Conservation (phyloP, 2,888 invertebrate genomes). For the Polietes domitor region DNA sequence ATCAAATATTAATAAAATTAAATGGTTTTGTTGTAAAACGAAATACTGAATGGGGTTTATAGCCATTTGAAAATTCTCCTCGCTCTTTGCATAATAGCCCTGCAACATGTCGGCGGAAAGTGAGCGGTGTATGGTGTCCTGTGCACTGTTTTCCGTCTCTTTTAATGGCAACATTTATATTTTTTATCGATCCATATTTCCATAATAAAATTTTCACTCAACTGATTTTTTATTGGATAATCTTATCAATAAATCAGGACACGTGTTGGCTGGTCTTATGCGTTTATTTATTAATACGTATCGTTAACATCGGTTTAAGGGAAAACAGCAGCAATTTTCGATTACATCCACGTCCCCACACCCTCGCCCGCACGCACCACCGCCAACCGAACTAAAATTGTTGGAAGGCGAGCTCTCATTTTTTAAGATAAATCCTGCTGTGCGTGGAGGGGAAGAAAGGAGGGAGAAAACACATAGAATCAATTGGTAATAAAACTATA, state of each 20-base stretch:
- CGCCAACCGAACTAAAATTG: background rate
- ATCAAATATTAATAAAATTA: conserved; percentile 30
- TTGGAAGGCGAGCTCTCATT: background rate
- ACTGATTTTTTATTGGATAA: conserved; percentile 29
- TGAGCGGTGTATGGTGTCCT: background rate
- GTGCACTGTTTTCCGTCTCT: background rate
- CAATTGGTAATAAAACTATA: conserved; percentile 34
- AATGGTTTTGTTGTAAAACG: background rate
- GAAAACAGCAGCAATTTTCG: background rate
- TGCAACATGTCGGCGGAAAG: background rate
- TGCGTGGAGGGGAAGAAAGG: background rate
- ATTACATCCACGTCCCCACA: background rate
- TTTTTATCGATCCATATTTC: conserved; percentile 17
- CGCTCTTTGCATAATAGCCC: background rate
- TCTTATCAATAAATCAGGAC: conserved; percentile 36
- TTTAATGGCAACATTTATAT: conserved; percentile 18
- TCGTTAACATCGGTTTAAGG: conserved; percentile 22
- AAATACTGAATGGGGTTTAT: background rate
- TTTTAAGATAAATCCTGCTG: background rate
- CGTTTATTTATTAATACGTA: conserved; percentile 22
- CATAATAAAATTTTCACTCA: conserved; percentile 33
- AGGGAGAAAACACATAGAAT: background rate
- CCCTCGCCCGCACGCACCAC: background rate
- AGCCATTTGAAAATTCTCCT: background rate
- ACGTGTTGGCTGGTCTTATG: conserved; percentile 26